Evolutionary conservation across 2,888 invertebrate genomes (phyloP), one percentile per base, ranked within the genome.

Genomic region (Eristalis tenax): DNA sequence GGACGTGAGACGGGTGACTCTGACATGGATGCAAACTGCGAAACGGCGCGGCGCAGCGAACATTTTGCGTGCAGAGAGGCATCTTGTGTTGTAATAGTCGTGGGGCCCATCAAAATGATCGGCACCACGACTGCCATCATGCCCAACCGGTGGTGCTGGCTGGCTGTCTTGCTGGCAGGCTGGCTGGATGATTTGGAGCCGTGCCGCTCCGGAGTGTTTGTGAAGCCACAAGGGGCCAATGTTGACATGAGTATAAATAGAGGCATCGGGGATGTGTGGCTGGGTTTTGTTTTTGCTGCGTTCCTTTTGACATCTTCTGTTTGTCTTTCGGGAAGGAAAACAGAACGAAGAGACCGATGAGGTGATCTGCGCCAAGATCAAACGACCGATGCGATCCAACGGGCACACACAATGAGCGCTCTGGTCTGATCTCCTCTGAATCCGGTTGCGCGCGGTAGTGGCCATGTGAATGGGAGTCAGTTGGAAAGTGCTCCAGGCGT

Each of bases 181-280:
- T 15, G 40, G 15, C 43, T 50, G 50, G 50, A 50, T 50, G 50
- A 50, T 50, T 26, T 81, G 81, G 73, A 69, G 66, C 63, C 77
- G 76, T 71, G 23, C 59, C 59, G 26, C 26, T 59, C 61, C 50
- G 50, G 56, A 50, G 75, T 43, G 68, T 56, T 81, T 68, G 64
- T 64, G 74, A 63, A 61, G 65, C 69, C 63, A 74, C 78, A 64
- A 82, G 81, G 76, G 84, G 57, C 84, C 35, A 66, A 86, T 86
- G 85, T 86, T 86, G 86, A 86, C 82, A 80, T 80, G 69, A 50
- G 76, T 80, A 76, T 76, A 87, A 87, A 87, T 87, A 87, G 83
- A 50, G 50, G 50, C 50, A n/a, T 18, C 50, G 78, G 80, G 79
- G 87, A 83, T 83, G 83, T 87, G 79, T 75, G 70, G 40, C 71